A percentile compares a stretch with the other conserved stretches of the same genome.
Conservation (phyloP, 2,113 vertebrate species). For the Hemicordylus capensis region DNA sequence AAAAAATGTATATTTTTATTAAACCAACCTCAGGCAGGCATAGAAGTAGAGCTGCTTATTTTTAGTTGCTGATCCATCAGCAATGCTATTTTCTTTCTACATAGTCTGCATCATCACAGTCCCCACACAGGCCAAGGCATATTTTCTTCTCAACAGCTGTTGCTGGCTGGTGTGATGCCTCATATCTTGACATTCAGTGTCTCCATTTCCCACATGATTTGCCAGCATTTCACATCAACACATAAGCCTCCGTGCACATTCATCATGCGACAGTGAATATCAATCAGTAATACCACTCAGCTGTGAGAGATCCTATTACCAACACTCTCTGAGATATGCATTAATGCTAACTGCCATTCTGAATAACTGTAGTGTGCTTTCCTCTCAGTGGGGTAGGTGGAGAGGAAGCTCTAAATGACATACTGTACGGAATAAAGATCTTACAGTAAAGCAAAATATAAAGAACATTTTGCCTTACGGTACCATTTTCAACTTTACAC, state of each 20-base stretch:
- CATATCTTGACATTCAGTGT: slow-evolving; percentile 21
- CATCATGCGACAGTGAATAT: slow-evolving; percentile 6
- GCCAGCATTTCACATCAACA: slow-evolving; percentile 25
- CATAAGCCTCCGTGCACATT: slow-evolving; percentile 18
- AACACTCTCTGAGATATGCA: slow-evolving; percentile 6
- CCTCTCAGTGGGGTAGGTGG: not conserved
- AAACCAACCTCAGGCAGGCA: not conserved
- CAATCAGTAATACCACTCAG: slow-evolving; percentile 14
- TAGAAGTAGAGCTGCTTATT: not conserved
- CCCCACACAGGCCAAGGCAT: not conserved
- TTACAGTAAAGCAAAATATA: too few species aligned
- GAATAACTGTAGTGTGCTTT: not conserved
- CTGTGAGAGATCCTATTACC: slow-evolving; percentile 22
- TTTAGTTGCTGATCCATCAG: not conserved
- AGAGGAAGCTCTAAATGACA: not conserved
- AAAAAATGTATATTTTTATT: not conserved
- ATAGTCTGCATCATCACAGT: not conserved
- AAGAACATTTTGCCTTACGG: not conserved
- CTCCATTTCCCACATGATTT: slow-evolving; percentile 12
- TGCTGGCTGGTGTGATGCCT: slow-evolving; percentile 11
- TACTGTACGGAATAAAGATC: not conserved
- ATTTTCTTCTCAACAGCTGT: slow-evolving; percentile 34
- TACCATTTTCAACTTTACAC: not conserved
- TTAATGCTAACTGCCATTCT: slow-evolving; percentile 2
- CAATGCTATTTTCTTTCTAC: slow-evolving; percentile 27